Conservation (phyloP, 1,140 invertebrate species). For the Caerostris darwini region DNA sequence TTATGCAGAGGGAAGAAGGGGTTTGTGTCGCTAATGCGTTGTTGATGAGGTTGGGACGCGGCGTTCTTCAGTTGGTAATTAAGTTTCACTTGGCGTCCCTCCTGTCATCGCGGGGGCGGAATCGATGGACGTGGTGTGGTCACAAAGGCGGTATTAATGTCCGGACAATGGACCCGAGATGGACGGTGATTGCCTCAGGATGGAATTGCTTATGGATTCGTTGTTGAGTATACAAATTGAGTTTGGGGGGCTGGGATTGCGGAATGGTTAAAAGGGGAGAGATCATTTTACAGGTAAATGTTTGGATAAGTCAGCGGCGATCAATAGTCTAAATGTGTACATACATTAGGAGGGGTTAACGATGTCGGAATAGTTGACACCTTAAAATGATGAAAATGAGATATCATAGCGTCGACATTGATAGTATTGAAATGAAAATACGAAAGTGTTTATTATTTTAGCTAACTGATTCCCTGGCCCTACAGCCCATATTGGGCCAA, state of each 20-base stretch:
- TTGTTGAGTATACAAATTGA: neutral
- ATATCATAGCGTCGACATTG: no score
- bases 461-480: no score
- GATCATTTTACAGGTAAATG: neutral
- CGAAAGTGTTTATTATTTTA: no score
- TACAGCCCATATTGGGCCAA: no score
- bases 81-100: constrained; percentile 39
- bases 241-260: neutral
- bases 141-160: constrained; percentile 44
- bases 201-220: neutral
- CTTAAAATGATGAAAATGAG: no score
- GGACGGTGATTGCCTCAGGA: neutral
- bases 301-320: neutral
- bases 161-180: constrained; percentile 27
- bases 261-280: neutral
- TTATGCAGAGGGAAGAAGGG: neutral
- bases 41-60: constrained; percentile 47
- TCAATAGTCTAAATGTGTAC: neutral
- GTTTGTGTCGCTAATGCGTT: constrained; percentile 51
- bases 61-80: constrained; percentile 42
- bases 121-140: constrained; percentile 8
- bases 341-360: neutral
- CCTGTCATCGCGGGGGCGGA: neutral
- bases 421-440: neutral
- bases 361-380: neutral